Base-by-base conservation (phyloP, 2,797 vertebrate species). In the Pseudochaenichthys georgianus region DNA sequence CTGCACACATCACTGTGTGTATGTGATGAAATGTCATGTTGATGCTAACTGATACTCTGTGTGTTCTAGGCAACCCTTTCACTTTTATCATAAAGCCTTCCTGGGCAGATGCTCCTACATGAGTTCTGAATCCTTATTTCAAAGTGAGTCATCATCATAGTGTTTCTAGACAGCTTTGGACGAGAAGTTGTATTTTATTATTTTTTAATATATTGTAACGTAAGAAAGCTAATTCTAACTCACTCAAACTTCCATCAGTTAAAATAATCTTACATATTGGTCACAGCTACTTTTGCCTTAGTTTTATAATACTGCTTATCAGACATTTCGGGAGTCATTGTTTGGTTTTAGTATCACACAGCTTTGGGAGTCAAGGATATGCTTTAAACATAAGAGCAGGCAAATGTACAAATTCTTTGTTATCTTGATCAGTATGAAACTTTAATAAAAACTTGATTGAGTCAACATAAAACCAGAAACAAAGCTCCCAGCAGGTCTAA, bases 21-120 rank as follows among this genome's bases (percentile, higher is more conserved):
- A 28, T 28, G 28, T 38, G 34, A 38, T 38, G 34, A 38, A 38
- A 38, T 48, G 13, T 42, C 62, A 81, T 46, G 19, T 16, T 52
- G 13, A 80, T 38, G 34, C 34, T 38, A 38, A 38, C 41, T 75
- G 31, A 58, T 67, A 68, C 69, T 1, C 6, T 80, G 0, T 76
- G 2, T 84, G 16, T 83, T 69, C 5, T 41, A 96, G 95, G 74
- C 61, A 81, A 41, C 11, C 13, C 19, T 78, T 89, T 74, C 81
- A 68, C 43, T 62, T 48, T 13, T 84, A 87, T 75, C 78, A 84
- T 11, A 61, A 81, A 9, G 0, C 1, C 0, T 87, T 93, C 65
- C 75, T 88, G 75, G 90, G 82, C 16, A 87, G 53, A 60, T 95
- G 95, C 72, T 85, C 91, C n/a, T 82, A 84, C 64, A 62, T 94